A percentile compares a stretch with the other conserved stretches of the same genome.
Evolutionary conservation across 2,797 vertebrate species (phyloP).

Genomic region (Rhinoraja longicauda): DNA sequence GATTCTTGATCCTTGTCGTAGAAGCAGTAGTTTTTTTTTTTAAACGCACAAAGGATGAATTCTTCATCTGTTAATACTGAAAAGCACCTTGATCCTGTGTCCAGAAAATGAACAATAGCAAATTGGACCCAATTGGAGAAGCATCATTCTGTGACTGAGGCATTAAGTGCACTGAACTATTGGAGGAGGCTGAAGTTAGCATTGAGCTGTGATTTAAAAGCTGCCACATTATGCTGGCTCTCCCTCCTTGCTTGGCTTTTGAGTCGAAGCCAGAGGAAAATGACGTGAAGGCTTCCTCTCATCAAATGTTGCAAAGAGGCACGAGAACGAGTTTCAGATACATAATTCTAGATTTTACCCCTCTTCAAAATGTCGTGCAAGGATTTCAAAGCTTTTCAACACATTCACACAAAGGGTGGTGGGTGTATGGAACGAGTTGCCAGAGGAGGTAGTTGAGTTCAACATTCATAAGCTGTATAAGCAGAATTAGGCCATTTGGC

Average conservation of each 20-base stretch:
- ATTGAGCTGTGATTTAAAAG: not conserved
- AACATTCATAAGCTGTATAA: no score
- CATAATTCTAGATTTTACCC: not conserved
- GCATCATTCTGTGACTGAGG: not conserved
- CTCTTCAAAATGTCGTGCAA: not conserved
- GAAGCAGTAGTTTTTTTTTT: not conserved
- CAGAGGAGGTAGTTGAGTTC: no score
- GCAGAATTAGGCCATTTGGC: no score
- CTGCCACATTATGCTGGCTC: not conserved
- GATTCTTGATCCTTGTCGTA: slow-evolving; percentile 14
- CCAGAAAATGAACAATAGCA: not conserved
- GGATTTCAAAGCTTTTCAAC: not conserved
- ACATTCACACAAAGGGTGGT: not conserved
- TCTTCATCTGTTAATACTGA: slow-evolving; percentile 17
- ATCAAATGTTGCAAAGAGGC: not conserved
- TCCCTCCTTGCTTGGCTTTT: not conserved
- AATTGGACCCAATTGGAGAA: not conserved
- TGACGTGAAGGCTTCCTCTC: slow-evolving; percentile 13
- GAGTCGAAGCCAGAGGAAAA: not conserved
- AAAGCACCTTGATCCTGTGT: not conserved
- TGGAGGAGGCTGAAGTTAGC: not conserved
- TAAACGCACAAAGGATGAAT: slow-evolving; percentile 23
- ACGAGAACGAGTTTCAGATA: not conserved
- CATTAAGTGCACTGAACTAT: not conserved
- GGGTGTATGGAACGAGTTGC: no score